phyloP scores from a whole-genome alignment of 2,113 vertebrate genomes.

The Paracanthobrama guichenoti region DNA sequence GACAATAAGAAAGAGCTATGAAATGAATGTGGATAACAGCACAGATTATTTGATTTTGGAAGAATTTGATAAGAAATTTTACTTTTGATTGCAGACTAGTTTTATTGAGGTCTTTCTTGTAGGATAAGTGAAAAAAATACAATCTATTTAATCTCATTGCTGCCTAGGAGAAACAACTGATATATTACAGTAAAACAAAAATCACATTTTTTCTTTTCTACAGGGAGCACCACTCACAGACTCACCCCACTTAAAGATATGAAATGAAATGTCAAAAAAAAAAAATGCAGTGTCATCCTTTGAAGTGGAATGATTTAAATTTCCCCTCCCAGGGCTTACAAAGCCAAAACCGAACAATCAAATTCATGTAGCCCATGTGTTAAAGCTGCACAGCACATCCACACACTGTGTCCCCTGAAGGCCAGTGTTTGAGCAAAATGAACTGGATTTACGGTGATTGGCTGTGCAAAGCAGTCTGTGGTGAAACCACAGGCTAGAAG shows the following conservation, averaged over 20 bases:
- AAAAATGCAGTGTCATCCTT: not conserved
- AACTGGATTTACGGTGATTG: constrained; percentile 17
- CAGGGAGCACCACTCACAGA: not conserved
- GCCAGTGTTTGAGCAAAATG: not conserved
- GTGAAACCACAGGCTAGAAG: not conserved
- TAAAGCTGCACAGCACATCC: not conserved
- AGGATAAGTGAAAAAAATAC: not conserved
- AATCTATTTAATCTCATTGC: not conserved
- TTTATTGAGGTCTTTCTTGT: not conserved
- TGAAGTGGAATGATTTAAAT: constrained; percentile 21
- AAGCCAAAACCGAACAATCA: not conserved
- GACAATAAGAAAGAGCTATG: not conserved
- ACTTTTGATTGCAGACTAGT: not conserved
- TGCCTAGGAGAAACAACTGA: not conserved
- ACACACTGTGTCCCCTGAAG: not conserved
- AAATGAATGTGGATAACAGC: not conserved
- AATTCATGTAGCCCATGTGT: not conserved
- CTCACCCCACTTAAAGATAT: not conserved
- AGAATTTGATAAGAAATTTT: not conserved
- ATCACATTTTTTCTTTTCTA: not conserved
- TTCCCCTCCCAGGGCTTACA: not conserved
- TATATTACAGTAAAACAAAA: not conserved
- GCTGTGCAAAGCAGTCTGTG: not conserved
- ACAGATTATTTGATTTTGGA: not conserved
- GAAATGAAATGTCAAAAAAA: not conserved